A percentile compares a stretch with the other conserved stretches of the same genome.
Evolutionary conservation across 2,113 vertebrate genomes (phyloP).

Genomic region (Cynocephalus volans): DNA sequence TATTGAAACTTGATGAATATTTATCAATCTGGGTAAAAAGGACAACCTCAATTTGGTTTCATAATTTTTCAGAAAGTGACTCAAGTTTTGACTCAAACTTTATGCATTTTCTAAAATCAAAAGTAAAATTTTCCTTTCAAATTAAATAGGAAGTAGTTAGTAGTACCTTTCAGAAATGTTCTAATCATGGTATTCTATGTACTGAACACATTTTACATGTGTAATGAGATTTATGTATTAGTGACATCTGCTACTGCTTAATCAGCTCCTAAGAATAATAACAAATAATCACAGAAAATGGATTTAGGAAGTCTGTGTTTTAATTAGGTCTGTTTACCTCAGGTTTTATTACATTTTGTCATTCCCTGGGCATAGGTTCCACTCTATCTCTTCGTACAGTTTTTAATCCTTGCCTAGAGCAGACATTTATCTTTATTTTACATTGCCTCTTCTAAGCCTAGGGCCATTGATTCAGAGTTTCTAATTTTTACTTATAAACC

Average conservation of each 20-base stretch:
- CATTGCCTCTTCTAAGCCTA: constrained; percentile 63
- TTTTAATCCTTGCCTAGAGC: constrained; percentile 72
- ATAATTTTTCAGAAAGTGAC: constrained; percentile 35
- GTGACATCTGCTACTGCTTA: constrained; percentile 84
- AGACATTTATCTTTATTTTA: constrained; percentile 75
- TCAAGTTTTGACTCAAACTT: constrained; percentile 53
- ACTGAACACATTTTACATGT: constrained; percentile 73
- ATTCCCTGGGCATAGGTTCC: constrained; percentile 53
- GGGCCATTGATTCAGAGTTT: constrained; percentile 65
- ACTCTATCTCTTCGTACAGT: constrained; percentile 58
- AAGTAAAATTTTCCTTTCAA: constrained; percentile 56
- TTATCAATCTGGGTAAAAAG: constrained; percentile 52
- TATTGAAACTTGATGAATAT: background rate
- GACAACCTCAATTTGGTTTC: constrained; percentile 27
- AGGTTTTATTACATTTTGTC: constrained; percentile 72
- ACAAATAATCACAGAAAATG: constrained; percentile 81
- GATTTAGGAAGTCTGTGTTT: constrained; percentile 83
- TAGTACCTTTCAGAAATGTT: constrained; percentile 73
- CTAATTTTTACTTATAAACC: constrained; percentile 71
- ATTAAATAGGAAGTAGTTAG: constrained; percentile 67
- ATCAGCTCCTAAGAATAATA: constrained; percentile 81
- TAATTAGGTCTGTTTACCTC: constrained; percentile 84
- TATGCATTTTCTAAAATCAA: constrained; percentile 51
- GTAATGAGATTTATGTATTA: constrained; percentile 78
- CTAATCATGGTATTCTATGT: constrained; percentile 67